Evolutionary conservation across 2,888 invertebrate species (phyloP), one percentile per base, ranked within the genome.

Genomic region (Spicauda simplicius): DNA sequence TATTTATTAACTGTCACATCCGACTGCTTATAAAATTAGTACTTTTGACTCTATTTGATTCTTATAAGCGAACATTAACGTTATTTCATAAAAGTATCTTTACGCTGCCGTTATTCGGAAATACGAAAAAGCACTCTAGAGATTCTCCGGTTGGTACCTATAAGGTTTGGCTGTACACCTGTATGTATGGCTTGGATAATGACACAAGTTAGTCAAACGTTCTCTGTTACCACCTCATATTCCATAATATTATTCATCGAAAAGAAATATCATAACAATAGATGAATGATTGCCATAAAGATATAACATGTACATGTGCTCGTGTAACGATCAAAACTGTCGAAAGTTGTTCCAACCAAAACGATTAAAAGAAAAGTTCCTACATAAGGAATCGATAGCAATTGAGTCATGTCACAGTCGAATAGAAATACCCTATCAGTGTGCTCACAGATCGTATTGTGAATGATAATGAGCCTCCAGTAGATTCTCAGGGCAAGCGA

Each of bases 401-500:
- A 66, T 55, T 71, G 70, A 72, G 77, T 75, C 75, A 71, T 71
- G 72, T 71, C 71, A 72, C 71, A 69, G 54, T 68, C 69, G 72
- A 77, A 83, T 85, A 86, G 85, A 85, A 81, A 88, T 84, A 80
- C 77, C 74, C 81, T 79, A 88, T 91, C 86, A 80, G 86, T 86
- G 88, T 77, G 81, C 90, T 76, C 76, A 73, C 70, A 69, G 16
- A 37, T 30, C 57, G 56, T 52, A 37, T 14, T 18, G 67, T 67
- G 91, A 90, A 90, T 92, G 83, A 78, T 78, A 91, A 92, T 86
- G 78, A 81, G 68, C 57, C 69, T 0, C 54, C 73, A 73, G 81
- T 81, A 80, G 77, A 84, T 91, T 90, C 91, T 87, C 88, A 85
- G 83, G 83, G 81, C 85, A 80, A 82, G 85, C 88, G 85, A 86